Conservation (phyloP, 1,140 invertebrate genomes). For the Pararge aegeria region DNA sequence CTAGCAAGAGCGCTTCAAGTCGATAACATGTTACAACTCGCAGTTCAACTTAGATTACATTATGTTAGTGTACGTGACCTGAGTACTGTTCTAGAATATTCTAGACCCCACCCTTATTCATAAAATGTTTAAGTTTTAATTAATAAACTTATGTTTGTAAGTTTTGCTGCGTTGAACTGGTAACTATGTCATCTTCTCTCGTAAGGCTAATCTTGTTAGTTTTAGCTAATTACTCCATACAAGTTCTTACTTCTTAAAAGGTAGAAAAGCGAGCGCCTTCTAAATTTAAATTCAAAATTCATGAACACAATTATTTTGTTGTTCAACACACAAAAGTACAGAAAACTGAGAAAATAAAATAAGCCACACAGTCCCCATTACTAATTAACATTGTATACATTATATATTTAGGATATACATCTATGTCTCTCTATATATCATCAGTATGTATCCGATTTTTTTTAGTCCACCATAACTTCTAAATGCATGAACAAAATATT, state of each 20-base stretch:
- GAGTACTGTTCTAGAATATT: conserved; percentile 1
- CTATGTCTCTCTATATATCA: no score
- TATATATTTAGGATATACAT: no score
- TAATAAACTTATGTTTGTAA: conserved; percentile 1
- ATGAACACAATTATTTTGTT: no score
- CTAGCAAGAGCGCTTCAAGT: not conserved
- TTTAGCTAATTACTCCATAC: not conserved
- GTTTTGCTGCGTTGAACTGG: not conserved
- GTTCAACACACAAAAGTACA: no score
- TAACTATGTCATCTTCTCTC: not conserved
- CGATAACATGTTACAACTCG: not conserved
- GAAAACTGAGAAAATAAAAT: no score
- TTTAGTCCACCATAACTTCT: no score
- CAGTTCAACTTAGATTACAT: conserved; percentile 1
- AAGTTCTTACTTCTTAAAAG: not conserved
- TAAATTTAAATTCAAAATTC: no score
- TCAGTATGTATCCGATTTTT: no score
- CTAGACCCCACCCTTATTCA: not conserved
- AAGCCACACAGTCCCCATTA: no score
- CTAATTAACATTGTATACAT: no score
- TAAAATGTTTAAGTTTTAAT: conserved; percentile 1
- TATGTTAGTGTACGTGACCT: not conserved
- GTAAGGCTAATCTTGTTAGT: not conserved
- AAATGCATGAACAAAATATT: no score
- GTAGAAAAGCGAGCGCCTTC: no score